Base-by-base conservation (phyloP, 2,888 invertebrate species). In the Meandrusa payeni region DNA sequence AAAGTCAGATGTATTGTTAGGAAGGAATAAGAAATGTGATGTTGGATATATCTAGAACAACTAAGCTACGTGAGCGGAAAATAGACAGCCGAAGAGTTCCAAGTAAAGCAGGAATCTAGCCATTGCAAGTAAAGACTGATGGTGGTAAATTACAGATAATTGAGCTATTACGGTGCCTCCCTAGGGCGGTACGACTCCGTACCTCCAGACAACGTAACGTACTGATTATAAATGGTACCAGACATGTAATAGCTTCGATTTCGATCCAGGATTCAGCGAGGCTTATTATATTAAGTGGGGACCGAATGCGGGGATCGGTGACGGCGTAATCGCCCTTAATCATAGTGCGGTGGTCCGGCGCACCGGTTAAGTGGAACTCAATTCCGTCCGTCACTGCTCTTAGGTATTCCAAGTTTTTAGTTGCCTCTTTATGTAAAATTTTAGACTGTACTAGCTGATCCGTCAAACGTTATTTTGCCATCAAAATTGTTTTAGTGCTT, bases 241-340 rank as follows among this genome's bases (percentile, higher is more conserved):
- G 76, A 77, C 78, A 68, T 74, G 71, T 86, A 86, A 85, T 85
- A 76, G 77, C 82, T 78, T 83, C 81, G 81, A 78, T 81, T 85
- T 78, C 64, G 79, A 80, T 68, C 61, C 69, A 55, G 67, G 61
- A 67, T 82, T 82, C 82, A 75, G 76, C 78, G 73, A 74, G 76
- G 73, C 81, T 83, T 79, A 85, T 87, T 87, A 86, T 80, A 80
- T 78, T 86, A 85, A 86, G 85, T 86, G 85, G 81, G 75, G 79
- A 75, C 76, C 74, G 65, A 81, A 81, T 64, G 61, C 59, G 56
- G 67, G n/a, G 73, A 69, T 70, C 75, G 81, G 82, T 83, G 83
- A 85, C 81, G 82, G 71, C 65, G 74, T 86, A 86, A 86, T 85
- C 71, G 81, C 54, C 58, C 56, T 58, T 85, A 83, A 86, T 86